These are phyloP conservation scores for Aurelia sp. DNA, from an alignment of 30 jellyfish, hydroid and myxozoan species.

Conservation along the genomic window DNA sequence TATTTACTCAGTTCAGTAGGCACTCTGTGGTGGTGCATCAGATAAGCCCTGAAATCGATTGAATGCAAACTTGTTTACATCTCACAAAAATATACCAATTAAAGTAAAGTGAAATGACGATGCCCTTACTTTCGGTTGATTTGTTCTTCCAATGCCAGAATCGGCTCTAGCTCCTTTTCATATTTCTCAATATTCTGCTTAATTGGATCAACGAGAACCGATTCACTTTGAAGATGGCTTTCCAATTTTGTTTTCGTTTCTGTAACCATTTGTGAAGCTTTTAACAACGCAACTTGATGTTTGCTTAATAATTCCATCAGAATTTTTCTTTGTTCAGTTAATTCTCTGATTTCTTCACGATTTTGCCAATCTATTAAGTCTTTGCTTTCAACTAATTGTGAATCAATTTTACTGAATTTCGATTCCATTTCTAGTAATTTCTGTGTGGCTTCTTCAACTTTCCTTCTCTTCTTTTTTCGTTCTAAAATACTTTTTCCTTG, in stretches of 20 bases:
- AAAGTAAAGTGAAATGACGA: neutral
- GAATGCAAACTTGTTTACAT: no score
- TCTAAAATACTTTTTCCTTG: slow-evolving; percentile 80
- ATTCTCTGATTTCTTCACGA: slow-evolving; percentile 80
- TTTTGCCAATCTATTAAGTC: slow-evolving; percentile 91
- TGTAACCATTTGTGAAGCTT: slow-evolving; percentile 94
- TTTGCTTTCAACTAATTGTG: slow-evolving; percentile 53
- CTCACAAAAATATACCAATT: no score
- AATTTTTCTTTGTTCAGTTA: slow-evolving; percentile 74
- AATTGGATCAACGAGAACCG: slow-evolving; percentile 72
- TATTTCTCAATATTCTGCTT: slow-evolving; percentile 53
- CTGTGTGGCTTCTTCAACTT: slow-evolving; percentile 97
- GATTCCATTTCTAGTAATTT: slow-evolving; percentile 90
- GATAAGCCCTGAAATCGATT: no score
- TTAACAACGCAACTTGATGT: slow-evolving; percentile 93
- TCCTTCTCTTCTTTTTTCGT: slow-evolving; percentile 84
- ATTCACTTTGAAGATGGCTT: slow-evolving; percentile 83
- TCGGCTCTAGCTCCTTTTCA: slow-evolving; percentile 86
- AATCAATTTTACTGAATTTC: slow-evolving; percentile 39
- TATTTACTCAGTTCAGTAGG: no score
- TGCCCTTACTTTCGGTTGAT: slow-evolving; percentile 65
- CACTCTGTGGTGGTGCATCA: no score
- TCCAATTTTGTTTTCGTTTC: slow-evolving; percentile 92
- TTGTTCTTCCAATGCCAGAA: slow-evolving; percentile 63
- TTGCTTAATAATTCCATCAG: slow-evolving; percentile 88